Base-by-base conservation (phyloP, 37 sponge, comb jelly and placozoan species). In the Cliona cf. orientalis region DNA sequence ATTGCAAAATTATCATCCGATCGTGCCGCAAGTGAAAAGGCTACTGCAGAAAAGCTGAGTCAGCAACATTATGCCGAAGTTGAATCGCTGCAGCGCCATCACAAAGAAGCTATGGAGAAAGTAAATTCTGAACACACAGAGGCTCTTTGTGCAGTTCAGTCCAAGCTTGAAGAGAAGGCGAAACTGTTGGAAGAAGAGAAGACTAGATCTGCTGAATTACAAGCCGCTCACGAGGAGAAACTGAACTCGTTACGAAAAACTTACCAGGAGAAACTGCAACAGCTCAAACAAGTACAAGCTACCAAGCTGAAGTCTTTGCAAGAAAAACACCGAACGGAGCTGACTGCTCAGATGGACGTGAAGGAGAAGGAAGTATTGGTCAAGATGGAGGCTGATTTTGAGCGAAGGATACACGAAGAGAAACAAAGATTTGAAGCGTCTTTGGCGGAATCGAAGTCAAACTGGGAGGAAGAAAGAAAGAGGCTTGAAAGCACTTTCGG, bases 221-320 rank as follows among this genome's bases (percentile, higher is more conserved):
- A 62, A n/a, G 26, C 64, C 23, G 6, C 23, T 25, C 64, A 58
- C n/a, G 61, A 38, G 32, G 39, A 75, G 28, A 55, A 31, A 32
- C 9, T 31, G 22, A 44, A 9, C 7, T 53, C 60, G 6, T 34
- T 73, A 53, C 75, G 59, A 56, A 69, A 88, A 68, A 35, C 77
- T 2, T 75, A 85, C 78, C 46, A 83, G 36, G 75, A 86, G 34
- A 72, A 80, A 60, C 23, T 91, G 3, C 49, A 59, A 9, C 61
- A 74, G 39, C n/a, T 91, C 56, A 81, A 75, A 72, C 35, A 70
- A 28, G 25, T 42, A 33, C 65, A 76, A 23, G 65, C 69, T 43
- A 34, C 38, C 31, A 69, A 84, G 28, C 37, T 78, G 40, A 42
- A 61, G 26, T 19, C 38, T 29, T 25, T 89, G 55, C 60, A 83